phyloP scores from a whole-genome alignment of 2,888 invertebrate species.

The Ectemnius lituratus region DNA sequence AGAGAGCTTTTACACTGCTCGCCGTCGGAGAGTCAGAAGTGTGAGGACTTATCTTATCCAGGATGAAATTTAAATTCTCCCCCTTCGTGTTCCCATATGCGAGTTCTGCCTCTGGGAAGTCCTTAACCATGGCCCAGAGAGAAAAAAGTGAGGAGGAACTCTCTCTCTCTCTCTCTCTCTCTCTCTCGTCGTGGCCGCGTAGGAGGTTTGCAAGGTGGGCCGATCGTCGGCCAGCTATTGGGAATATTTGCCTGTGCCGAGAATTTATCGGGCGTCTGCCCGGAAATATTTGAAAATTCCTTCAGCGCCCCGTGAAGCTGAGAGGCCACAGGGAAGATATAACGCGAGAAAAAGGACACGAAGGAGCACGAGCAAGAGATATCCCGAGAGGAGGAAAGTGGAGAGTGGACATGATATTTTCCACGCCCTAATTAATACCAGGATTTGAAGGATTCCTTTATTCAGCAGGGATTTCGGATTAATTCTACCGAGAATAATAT shows the following conservation, averaged over 20 bases:
- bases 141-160: no score
- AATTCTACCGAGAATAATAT: no score
- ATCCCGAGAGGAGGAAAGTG: neutral
- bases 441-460: neutral
- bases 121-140: slow-evolving; percentile 1
- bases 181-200: slow-evolving; percentile 36
- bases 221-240: slow-evolving; percentile 67
- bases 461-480: neutral
- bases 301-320: slow-evolving; percentile 54
- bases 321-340: slow-evolving; percentile 32
- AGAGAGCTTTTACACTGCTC: no score
- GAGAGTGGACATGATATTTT: slow-evolving; percentile 45
- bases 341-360: slow-evolving; percentile 19
- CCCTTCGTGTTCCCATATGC: slow-evolving; percentile 13
- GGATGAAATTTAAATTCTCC: slow-evolving; percentile 62
- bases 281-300: slow-evolving; percentile 74
- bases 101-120: slow-evolving; percentile 20
- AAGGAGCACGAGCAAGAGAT: slow-evolving; percentile 22
- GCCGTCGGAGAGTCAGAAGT: slow-evolving; percentile 26
- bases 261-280: slow-evolving; percentile 72
- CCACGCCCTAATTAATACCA: slow-evolving; percentile 63
- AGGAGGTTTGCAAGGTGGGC: slow-evolving; percentile 61
- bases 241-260: slow-evolving; percentile 72
- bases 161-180: slow-evolving; percentile 14
- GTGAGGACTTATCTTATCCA: slow-evolving; percentile 57